Conservation (phyloP, 2,113 vertebrate genomes). For the Cololabis saira region DNA sequence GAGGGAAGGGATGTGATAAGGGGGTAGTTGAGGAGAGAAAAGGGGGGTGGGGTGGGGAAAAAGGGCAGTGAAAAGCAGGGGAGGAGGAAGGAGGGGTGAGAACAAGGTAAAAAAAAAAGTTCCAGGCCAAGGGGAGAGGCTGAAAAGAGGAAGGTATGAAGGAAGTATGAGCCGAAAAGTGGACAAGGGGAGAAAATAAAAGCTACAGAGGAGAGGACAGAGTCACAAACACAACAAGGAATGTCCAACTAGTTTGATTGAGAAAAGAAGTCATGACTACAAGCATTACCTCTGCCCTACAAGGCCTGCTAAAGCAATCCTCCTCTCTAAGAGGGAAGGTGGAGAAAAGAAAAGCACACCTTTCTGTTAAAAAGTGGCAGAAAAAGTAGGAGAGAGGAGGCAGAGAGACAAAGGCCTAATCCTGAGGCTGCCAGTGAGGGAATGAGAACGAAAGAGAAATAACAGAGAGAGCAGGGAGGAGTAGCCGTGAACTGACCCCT, state of each 20-base stretch:
- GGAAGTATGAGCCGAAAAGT: background rate
- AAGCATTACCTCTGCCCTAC: constrained; percentile 47
- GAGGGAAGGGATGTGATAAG: constrained; percentile 24
- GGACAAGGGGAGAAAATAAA: background rate
- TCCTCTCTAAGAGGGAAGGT: constrained; percentile 13
- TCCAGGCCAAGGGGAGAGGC: constrained; percentile 1
- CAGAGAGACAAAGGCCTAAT: constrained; percentile 67
- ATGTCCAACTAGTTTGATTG: too few species aligned
- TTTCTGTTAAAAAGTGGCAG: constrained; percentile 8
- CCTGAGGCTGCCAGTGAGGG: constrained; percentile 69
- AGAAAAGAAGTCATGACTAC: background rate
- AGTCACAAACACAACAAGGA: too few species aligned
- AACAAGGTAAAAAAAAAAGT: constrained; percentile 17
- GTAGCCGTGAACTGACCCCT: constrained; percentile 76
- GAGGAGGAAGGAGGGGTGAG: constrained; percentile 28
- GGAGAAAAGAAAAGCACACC: constrained; percentile 9
- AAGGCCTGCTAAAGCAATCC: constrained; percentile 12
- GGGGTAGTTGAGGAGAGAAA: constrained; percentile 21
- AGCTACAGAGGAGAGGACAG: too few species aligned
- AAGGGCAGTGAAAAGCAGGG: constrained; percentile 34
- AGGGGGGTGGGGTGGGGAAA: constrained; percentile 10
- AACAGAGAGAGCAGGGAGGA: constrained; percentile 68
- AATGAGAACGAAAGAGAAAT: constrained; percentile 74
- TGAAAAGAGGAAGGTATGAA: background rate
- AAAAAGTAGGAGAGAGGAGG: constrained; percentile 31